Evolutionary conservation across 2,797 vertebrate species (phyloP), one percentile per base, ranked within the genome.

Genomic region (Pelobates cultripes): DNA sequence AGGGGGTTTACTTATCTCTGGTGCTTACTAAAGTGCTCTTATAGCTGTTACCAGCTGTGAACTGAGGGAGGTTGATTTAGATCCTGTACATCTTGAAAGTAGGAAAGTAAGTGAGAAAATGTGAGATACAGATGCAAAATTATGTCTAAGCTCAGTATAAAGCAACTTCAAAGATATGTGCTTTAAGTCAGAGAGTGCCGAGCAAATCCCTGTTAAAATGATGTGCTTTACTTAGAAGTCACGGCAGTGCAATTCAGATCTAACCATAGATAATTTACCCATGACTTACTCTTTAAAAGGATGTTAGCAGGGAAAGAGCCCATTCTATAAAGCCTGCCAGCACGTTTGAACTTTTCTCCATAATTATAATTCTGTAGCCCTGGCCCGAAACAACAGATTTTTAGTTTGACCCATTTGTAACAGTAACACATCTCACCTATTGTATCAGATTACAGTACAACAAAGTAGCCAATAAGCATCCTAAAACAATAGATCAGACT

Each of bases 401-500:
- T 41, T 13, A 6, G 28, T 28, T 28, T 28, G 28, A 28, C 28
- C 28, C 28, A 28, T 28, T 28, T 28, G 28, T 28, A 28, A 28
- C 28, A 28, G 57, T 73, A 72, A 75, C 70, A 44, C n/a, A 4
- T 80, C 68, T 44, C 2, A 45, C 43, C 28, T 28, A 28, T 28
- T 28, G 28, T 28, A 28, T 28, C 28, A 28, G 28, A 28, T 28
- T 1, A 28, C 1, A 1, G 28, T 28, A 28, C 28, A 28, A 28
- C 75, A n/a, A n/a, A 61, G 53, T 60, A 14, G 83, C 43, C 83
- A 82, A 78, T 86, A 85, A 85, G 28, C 55, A 41, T 84, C 68
- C 82, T 86, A 75, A 75, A 86, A 85, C 72, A 79, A 75, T 64
- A 79, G 60, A 42, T 82, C 51, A 86, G 88, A 66, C 73, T 63